phyloP scores from a whole-genome alignment of 2,113 vertebrate genomes.

The Salvelinus fontinalis region DNA sequence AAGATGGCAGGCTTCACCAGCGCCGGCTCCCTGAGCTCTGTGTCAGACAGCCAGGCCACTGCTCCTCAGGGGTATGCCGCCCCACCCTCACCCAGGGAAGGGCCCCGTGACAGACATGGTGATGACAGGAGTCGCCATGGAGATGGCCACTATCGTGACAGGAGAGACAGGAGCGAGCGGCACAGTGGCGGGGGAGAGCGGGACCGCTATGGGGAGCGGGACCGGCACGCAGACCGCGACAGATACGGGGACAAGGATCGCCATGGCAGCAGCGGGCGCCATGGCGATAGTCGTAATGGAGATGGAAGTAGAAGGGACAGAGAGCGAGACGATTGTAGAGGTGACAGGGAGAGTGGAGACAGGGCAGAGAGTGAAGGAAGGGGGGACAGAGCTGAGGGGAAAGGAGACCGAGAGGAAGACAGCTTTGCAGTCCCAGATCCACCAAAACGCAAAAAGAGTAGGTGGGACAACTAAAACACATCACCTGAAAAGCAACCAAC shows the following conservation, averaged over 20 bases:
- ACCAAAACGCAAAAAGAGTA: conserved; percentile 93
- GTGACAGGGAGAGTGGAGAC: conserved; percentile 47
- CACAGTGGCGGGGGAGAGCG: conserved; percentile 58
- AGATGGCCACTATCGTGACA: conserved; percentile 54
- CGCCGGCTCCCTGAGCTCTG: conserved; percentile 68
- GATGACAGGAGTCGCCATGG: conserved; percentile 78
- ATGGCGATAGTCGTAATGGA: conserved; percentile 66
- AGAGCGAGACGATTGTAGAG: conserved; percentile 49
- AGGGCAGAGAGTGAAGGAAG: conserved; percentile 55
- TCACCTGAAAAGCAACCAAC: conserved; percentile 10
- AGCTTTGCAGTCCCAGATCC: conserved; percentile 93
- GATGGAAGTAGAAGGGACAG: conserved; percentile 64
- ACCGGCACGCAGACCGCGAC: conserved; percentile 64
- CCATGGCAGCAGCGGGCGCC: conserved; percentile 54
- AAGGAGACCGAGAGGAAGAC: conserved; percentile 76
- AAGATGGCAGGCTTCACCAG: conserved; percentile 69
- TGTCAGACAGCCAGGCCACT: conserved; percentile 51
- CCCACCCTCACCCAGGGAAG: conserved; percentile 71
- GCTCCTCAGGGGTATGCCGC: conserved; percentile 49
- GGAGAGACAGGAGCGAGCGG: conserved; percentile 36
- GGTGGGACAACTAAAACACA: conserved; percentile 91
- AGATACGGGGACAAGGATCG: conserved; percentile 72
- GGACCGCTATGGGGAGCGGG: conserved; percentile 66
- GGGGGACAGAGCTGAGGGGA: conserved; percentile 51
- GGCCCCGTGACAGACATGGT: conserved; percentile 67